phyloP scores from a whole-genome alignment of 2,113 vertebrate genomes.

The Callopanchax toddi region DNA sequence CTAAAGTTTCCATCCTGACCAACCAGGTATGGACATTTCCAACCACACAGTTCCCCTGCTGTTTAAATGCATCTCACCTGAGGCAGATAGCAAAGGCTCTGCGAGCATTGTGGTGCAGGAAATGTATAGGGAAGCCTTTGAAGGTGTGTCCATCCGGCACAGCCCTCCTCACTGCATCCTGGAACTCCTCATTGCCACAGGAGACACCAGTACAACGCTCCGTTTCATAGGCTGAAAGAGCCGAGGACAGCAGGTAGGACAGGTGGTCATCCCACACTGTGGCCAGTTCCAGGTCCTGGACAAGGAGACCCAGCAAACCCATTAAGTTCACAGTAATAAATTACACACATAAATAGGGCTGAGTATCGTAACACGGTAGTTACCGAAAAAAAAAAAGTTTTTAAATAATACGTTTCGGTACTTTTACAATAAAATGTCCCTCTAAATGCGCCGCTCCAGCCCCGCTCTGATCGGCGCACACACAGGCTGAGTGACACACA shows the following conservation, averaged over 20 bases:
- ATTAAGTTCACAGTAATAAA: background rate
- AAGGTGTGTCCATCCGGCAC: constrained; percentile 97
- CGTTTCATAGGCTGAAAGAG: constrained; percentile 92
- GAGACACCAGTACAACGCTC: constrained; percentile 90
- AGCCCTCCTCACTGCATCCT: constrained; percentile 91
- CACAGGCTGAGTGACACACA: too few species aligned
- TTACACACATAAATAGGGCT: too few species aligned
- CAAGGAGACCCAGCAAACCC: background rate
- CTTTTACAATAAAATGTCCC: too few species aligned
- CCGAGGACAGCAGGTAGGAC: constrained; percentile 93
- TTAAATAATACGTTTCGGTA: too few species aligned
- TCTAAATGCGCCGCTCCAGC: too few species aligned
- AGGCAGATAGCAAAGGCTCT: constrained; percentile 92
- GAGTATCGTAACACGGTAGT: too few species aligned
- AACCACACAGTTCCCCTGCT: too few species aligned
- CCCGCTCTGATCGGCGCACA: too few species aligned
- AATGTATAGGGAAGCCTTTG: constrained; percentile 97
- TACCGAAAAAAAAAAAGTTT: too few species aligned
- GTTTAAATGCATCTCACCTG: constrained; percentile 76
- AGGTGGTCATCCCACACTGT: constrained; percentile 96
- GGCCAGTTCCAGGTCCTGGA: constrained; percentile 88
- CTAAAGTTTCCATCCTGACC: too few species aligned
- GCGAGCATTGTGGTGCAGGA: constrained; percentile 91
- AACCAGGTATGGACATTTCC: too few species aligned
- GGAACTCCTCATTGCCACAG: constrained; percentile 96